Evolutionary conservation across 2,113 vertebrate genomes (phyloP).

Genomic region (Apaloderma vittatum): DNA sequence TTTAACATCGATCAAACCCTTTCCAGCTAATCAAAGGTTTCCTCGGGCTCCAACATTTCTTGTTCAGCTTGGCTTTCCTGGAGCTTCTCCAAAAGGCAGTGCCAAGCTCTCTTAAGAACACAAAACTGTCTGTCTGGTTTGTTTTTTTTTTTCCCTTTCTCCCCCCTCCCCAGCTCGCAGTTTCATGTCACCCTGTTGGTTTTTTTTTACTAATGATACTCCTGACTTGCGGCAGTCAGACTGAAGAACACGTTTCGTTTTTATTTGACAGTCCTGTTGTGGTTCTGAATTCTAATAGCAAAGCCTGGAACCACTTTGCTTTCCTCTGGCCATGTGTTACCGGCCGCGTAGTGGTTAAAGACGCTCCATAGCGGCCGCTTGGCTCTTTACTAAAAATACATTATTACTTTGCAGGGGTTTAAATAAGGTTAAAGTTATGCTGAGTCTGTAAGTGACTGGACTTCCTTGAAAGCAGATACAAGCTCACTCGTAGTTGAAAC

Average conservation of each 20-base stretch:
- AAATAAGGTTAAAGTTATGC: neutral
- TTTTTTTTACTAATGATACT: neutral
- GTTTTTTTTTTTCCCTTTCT: neutral
- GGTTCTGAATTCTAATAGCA: neutral
- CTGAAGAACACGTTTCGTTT: neutral
- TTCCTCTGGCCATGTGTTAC: neutral
- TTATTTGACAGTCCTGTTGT: neutral
- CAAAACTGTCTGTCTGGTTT: neutral
- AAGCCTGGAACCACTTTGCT: neutral
- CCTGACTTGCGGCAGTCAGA: neutral
- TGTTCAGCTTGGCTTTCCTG: neutral
- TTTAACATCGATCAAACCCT: neutral
- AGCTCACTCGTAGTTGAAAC: fast-evolving
- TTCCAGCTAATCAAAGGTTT: neutral
- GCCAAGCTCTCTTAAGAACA: neutral
- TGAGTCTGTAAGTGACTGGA: neutral
- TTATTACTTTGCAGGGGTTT: neutral
- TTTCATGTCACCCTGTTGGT: neutral
- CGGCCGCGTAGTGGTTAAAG: neutral
- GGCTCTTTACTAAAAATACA: neutral
- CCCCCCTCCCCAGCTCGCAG: neutral
- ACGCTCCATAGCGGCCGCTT: neutral
- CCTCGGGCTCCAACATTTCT: neutral
- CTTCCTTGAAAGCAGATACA: neutral
- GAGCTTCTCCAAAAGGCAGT: neutral